Base-by-base conservation (phyloP, 2,797 vertebrate species). In the Champsocephalus esox region DNA sequence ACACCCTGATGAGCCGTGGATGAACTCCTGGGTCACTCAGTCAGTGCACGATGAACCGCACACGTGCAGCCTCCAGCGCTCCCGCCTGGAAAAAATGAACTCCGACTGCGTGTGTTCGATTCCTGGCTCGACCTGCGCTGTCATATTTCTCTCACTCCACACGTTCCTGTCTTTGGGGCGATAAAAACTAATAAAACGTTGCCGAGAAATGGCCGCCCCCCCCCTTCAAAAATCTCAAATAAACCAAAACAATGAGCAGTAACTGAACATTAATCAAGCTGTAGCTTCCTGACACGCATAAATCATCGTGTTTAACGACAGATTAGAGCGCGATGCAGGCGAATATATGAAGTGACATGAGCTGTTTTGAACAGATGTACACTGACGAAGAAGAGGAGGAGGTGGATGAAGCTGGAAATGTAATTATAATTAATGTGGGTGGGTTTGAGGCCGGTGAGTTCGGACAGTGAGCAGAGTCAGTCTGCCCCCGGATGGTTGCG, bases 321-420 rank as follows among this genome's bases (percentile, higher is more conserved):
- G 79, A 78, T 61, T 9, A 49, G 45, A 59, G 79, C 75, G 12
- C 19, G 48, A 69, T 72, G 62, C 62, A 72, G 73, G 55, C 51
- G 61, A 76, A 70, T 84, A 74, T 72, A 89, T 82, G 86, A 92
- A 70, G 86, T 89, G 86, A 83, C 85, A 50, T 70, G 85, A 89
- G 66, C 51, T 17, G 72, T 69, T 79, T 66, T 57, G 61, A 85
- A 65, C 75, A 74, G 58, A 70, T 64, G 75, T 19, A 63, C 58
- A 50, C 49, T 43, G 71, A 64, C 54, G 77, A 77, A 70, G 49
- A 19, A 7, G 56, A 41, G 34, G 56, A 57, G 60, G 62, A 51
- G 51, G 65, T 69, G 59, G 77, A 77, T 55, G 87, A 87, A 79
- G 77, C 87, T 90, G 91, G 89, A 81, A 92, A 89, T 88, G 88